Percentiles rank a stretch among this genome's conserved stretches.
Conservation (phyloP, 2,113 vertebrate genomes). For the Pelobates fuscus region DNA sequence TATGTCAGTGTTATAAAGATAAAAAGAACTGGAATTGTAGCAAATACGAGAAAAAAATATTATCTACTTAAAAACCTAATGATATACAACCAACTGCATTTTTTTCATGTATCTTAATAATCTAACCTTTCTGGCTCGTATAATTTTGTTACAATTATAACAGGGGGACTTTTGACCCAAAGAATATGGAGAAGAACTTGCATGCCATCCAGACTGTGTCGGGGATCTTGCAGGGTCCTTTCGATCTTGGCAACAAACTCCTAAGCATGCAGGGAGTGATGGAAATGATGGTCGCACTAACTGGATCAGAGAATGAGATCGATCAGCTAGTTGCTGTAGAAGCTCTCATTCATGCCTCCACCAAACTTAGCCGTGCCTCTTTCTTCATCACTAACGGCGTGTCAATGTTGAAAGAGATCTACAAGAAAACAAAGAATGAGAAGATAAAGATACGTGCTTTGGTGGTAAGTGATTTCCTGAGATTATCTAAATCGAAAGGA, state of each 20-base stretch:
- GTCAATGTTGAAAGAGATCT: conserved; percentile 89
- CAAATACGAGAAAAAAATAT: too few species aligned
- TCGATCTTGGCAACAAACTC: conserved; percentile 88
- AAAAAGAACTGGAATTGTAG: too few species aligned
- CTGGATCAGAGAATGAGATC: conserved; percentile 86
- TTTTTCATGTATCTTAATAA: background rate
- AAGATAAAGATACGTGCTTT: conserved; percentile 95
- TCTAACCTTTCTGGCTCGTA: too few species aligned
- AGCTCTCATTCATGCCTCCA: conserved; percentile 89
- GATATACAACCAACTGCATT: background rate
- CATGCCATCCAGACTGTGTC: conserved; percentile 91
- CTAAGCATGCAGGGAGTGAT: conserved; percentile 88
- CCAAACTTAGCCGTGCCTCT: conserved; percentile 90
- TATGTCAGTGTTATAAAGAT: too few species aligned
- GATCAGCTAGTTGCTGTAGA: conserved; percentile 96
- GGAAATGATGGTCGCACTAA: conserved; percentile 98
- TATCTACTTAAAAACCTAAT: too few species aligned
- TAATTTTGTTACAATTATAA: conserved; percentile 14
- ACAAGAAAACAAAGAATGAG: conserved; percentile 96
- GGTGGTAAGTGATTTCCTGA: conserved; percentile 77
- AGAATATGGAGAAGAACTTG: conserved; percentile 95
- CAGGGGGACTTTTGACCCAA: conserved; percentile 91
- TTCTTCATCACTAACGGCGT: conserved; percentile 96
- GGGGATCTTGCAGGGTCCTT: conserved; percentile 91
- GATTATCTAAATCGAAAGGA: too few species aligned